Conservation (phyloP, 2,888 invertebrate genomes). For the Coelopa pilipes region DNA sequence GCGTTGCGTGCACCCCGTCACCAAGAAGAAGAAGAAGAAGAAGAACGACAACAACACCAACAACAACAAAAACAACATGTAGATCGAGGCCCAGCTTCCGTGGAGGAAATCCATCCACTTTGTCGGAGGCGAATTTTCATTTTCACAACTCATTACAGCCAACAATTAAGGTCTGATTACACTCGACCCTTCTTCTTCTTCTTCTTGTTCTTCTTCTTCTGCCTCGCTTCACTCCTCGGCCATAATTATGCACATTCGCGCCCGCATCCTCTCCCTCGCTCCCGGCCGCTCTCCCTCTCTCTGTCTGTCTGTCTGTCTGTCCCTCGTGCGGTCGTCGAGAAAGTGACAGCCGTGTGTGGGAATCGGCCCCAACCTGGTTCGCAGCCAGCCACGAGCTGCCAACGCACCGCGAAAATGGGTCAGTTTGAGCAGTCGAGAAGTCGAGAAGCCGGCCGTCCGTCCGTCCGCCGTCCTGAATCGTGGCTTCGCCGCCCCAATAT, state of each 20-base stretch:
- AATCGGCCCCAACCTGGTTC: not conserved
- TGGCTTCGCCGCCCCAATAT: not conserved
- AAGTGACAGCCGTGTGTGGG: conserved; percentile 10
- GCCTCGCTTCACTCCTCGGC: not conserved
- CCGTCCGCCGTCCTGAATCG: not conserved
- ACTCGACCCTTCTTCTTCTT: conserved; percentile 3
- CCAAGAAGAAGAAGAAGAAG: conserved; percentile 6
- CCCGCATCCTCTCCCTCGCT: not conserved
- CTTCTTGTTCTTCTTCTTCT: not conserved
- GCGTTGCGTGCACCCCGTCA: conserved; percentile 10
- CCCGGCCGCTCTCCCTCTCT: too few species aligned
- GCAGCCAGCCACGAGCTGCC: not conserved
- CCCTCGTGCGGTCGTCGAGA: not conserved
- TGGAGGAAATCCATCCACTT: conserved; percentile 9
- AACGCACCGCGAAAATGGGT: too few species aligned
- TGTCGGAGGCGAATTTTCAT: conserved; percentile 37
- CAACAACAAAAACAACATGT: conserved; percentile 31
- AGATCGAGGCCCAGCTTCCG: conserved; percentile 11
- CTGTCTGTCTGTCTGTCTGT: not conserved
- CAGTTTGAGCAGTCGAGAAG: too few species aligned
- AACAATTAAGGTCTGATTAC: conserved; percentile 42
- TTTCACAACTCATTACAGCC: conserved; percentile 44
- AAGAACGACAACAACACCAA: not conserved
- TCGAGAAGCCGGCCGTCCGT: not conserved
- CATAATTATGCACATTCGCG: not conserved